phyloP scores from a whole-genome alignment of 2,888 invertebrate species.

The Agrotis clavis region DNA sequence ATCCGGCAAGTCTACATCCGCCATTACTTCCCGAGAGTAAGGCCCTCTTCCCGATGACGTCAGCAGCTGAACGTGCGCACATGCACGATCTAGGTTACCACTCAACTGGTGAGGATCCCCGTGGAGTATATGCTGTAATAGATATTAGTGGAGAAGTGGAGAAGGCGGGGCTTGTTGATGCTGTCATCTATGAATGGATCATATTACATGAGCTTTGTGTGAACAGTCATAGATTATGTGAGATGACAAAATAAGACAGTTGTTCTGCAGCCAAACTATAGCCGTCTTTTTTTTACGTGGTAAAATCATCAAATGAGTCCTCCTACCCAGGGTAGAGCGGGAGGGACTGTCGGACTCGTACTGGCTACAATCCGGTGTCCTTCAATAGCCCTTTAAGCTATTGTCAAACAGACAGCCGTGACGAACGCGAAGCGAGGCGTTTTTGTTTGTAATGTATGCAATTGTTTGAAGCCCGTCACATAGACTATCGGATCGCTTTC shows the following conservation, averaged over 20 bases:
- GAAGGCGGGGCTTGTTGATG: background rate
- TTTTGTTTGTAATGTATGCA: too few relatives aligned
- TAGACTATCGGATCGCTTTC: too few relatives aligned
- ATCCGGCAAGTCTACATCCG: slow-evolving; percentile 28
- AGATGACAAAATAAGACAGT: background rate
- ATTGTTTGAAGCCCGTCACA: too few relatives aligned
- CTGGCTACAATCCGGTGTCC: too few relatives aligned
- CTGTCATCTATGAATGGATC: background rate
- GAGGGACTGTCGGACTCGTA: too few relatives aligned
- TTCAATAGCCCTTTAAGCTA: too few relatives aligned
- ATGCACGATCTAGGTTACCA: slow-evolving; percentile 43
- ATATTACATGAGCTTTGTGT: background rate
- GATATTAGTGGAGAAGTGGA: slow-evolving; percentile 1
- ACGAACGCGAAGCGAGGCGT: too few relatives aligned
- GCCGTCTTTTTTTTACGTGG: too few relatives aligned
- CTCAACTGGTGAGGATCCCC: slow-evolving; percentile 15
- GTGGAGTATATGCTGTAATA: slow-evolving; percentile 23
- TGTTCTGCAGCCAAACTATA: too few relatives aligned
- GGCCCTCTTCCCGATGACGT: slow-evolving; percentile 54
- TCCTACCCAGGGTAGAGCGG: too few relatives aligned
- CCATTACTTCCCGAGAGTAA: slow-evolving; percentile 40
- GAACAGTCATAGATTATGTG: background rate
- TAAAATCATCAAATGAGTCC: too few relatives aligned
- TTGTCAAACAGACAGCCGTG: too few relatives aligned
- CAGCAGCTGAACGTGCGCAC: slow-evolving; percentile 36